These are phyloP conservation scores for Piprites chloris DNA, from an alignment of 2,113 vertebrate genomes.

Conservation along the genomic window DNA sequence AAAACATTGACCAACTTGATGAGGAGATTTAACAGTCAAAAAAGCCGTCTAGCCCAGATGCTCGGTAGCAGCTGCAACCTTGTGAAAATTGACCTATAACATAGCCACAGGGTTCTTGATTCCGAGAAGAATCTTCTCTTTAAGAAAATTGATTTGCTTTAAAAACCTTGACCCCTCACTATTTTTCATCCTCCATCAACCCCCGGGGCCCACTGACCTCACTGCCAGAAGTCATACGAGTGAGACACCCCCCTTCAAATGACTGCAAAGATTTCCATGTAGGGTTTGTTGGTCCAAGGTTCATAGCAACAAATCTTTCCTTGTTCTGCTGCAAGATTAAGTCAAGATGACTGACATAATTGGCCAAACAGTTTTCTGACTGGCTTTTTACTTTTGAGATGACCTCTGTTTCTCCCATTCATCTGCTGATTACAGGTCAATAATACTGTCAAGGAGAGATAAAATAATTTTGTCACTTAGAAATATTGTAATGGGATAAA, in stretches of 20 bases:
- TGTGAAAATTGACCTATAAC: slow-evolving; percentile 63
- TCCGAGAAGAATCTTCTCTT: slow-evolving; percentile 59
- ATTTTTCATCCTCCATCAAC: slow-evolving; percentile 55
- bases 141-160: slow-evolving; percentile 66
- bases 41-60: slow-evolving; percentile 27
- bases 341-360: slow-evolving; percentile 63
- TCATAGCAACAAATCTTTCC: slow-evolving; percentile 52
- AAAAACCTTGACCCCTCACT: slow-evolving; percentile 47
- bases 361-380: slow-evolving; percentile 60
- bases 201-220: slow-evolving; percentile 58
- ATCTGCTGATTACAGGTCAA: slow-evolving; percentile 55
- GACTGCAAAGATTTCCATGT: slow-evolving; percentile 22
- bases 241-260: not conserved
- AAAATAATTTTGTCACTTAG: slow-evolving; percentile 67
- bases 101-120: slow-evolving; percentile 62
- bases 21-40: slow-evolving; percentile 20
- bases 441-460: slow-evolving; percentile 55
- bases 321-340: slow-evolving; percentile 49
- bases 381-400: slow-evolving; percentile 51
- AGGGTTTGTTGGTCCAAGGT: slow-evolving; percentile 44
- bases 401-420: slow-evolving; percentile 54
- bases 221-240: not conserved
- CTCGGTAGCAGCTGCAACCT: slow-evolving; percentile 58
- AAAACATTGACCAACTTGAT: not conserved
- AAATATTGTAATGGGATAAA: slow-evolving; percentile 64